These are phyloP conservation scores for Drosophila ohnishii DNA, from an alignment of 1,140 invertebrate genomes.

Conservation along the genomic window DNA sequence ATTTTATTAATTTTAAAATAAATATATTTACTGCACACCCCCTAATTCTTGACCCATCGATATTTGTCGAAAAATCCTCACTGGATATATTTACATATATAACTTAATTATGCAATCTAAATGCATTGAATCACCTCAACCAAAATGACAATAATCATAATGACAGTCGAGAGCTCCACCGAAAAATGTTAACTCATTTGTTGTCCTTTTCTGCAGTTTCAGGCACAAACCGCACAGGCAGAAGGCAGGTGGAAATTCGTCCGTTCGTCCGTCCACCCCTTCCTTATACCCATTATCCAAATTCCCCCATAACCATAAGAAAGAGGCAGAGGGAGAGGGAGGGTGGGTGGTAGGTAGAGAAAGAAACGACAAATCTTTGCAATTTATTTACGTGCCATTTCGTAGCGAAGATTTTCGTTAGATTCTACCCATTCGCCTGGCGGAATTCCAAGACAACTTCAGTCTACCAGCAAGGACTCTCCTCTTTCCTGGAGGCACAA, in stretches of 20 bases:
- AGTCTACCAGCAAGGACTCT: constrained; percentile 11
- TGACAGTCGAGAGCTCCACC: constrained; percentile 53
- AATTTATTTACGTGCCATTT: constrained; percentile 82
- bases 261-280: background rate
- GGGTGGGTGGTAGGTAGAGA: constrained; percentile 9
- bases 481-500: background rate
- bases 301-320: constrained; percentile 11
- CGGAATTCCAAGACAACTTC: constrained; percentile 72
- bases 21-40: background rate
- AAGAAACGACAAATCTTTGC: constrained; percentile 76
- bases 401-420: constrained; percentile 78
- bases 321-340: constrained; percentile 4
- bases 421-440: constrained; percentile 74
- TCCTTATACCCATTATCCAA: background rate
- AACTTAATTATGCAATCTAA: constrained; percentile 80
- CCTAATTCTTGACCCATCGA: background rate
- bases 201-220: constrained; percentile 61
- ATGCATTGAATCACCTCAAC: constrained; percentile 79
- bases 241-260: constrained; percentile 48
- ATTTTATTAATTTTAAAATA: background rate
- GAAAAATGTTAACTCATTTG: constrained; percentile 79
- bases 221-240: constrained; percentile 52
- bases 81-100: constrained; percentile 18
- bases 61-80: background rate
- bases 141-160: constrained; percentile 80